Evolutionary conservation across 1,140 invertebrate species (phyloP).

Genomic region (Drosophila repletoides): DNA sequence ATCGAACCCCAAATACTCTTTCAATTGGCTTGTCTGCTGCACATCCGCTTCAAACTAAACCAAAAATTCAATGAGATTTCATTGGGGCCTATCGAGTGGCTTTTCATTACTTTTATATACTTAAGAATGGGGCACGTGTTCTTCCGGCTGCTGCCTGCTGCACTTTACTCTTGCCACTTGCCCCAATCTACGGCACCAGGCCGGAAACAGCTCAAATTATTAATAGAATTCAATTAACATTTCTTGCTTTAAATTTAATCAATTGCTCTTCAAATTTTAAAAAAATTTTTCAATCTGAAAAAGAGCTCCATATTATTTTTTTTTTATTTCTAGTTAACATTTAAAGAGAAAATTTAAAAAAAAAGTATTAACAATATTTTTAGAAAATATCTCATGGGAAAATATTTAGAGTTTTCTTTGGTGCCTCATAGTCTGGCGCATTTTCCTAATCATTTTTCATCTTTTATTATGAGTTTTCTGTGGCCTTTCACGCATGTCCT

Average conservation of each 20-base stretch:
- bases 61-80: too few species aligned
- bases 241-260: too few species aligned
- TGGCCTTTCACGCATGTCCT: constrained; percentile 23
- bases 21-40: background rate
- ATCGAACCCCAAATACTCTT: background rate
- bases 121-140: constrained; percentile 41
- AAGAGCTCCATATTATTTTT: too few species aligned
- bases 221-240: background rate
- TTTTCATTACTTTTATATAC: constrained; percentile 6
- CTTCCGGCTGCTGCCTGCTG: constrained; percentile 20
- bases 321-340: too few species aligned
- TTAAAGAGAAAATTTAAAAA: too few species aligned
- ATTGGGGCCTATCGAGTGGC: constrained; percentile 11
- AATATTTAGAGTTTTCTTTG: constrained; percentile 10
- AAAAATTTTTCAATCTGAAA: too few species aligned
- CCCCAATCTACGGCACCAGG: constrained; percentile 3
- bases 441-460: constrained; percentile 53
- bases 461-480: constrained; percentile 33
- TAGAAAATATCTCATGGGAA: background rate
- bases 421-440: constrained; percentile 40
- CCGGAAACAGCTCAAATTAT: constrained; percentile 1
- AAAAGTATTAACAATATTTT: background rate
- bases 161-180: constrained; percentile 34
- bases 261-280: background rate
- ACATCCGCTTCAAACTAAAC: constrained; percentile 59